Evolutionary conservation across 2,888 invertebrate genomes (phyloP), one percentile per base, ranked within the genome.

Genomic region (Taenaris catops): DNA sequence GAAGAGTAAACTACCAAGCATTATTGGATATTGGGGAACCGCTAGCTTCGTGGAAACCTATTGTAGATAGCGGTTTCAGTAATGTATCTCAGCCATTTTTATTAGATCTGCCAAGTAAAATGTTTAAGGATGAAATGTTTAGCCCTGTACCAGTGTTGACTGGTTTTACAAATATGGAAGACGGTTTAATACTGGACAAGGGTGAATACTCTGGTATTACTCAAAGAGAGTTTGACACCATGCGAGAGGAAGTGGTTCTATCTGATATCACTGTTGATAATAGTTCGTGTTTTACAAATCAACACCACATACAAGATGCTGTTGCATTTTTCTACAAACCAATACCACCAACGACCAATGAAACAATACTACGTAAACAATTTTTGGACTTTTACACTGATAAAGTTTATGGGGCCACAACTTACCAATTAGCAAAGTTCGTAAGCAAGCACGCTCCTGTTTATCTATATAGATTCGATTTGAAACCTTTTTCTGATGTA

Each of bases 131-230:
- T 32, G 92, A 91, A 4, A 86, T 87, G 14, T 90, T 90, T 44
- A 87, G 90, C 38, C 90, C 92, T 34, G 91, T 94, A 0, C 94
- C 95, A 0, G 57, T 94, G 6, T 66, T 95, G 49, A 89, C 91
- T n/a, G 94, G 94, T 0, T 94, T 91, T 51, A 94, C 95, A 0
- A 91, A 93, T 50, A 95, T 94, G 92, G 95, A 95, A 72, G 93
- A 94, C 51, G 92, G 92, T 3, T 64, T 94, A 1, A 84, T 91
- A n/a, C 64, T 89, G 10, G 81, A 90, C 21, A 89, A 89, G 27
- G 81, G 87, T 16, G 87, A 88, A 25, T 87, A 89, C 27, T 88
- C 90, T 1, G 91, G 89, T 5, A 81, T 93, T 16, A 89, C 89
- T 44, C 78, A 83, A 43, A 74, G 72, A 20, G 89, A 89, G 47